Conservation (phyloP, 2,797 vertebrate genomes). For the Enteromius anoplus region DNA sequence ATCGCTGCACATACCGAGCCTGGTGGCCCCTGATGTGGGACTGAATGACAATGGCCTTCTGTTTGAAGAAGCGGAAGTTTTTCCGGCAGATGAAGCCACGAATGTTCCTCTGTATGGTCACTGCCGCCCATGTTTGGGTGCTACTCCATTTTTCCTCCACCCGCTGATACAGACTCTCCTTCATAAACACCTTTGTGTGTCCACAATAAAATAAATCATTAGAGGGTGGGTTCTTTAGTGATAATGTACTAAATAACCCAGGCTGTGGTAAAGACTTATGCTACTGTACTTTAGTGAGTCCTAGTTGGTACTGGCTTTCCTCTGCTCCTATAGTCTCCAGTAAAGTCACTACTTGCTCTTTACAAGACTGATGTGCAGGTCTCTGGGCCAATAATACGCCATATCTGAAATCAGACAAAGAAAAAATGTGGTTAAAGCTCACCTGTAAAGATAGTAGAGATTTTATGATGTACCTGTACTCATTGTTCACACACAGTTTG, state of each 20-base stretch:
- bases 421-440: neutral
- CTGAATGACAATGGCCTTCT: conserved; percentile 87
- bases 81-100: conserved; percentile 78
- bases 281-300: conserved; percentile 74
- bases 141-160: conserved; percentile 81
- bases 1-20: conserved; percentile 80
- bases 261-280: neutral
- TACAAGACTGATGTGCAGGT: conserved; percentile 58
- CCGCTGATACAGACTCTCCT: conserved; percentile 80
- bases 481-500: neutral
- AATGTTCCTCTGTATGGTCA: conserved; percentile 87
- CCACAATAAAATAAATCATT: neutral
- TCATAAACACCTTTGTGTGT: conserved; percentile 84
- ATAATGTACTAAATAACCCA: neutral
- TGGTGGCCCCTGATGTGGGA: conserved; percentile 89
- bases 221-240: conserved; percentile 6
- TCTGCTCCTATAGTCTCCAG: conserved; percentile 74
- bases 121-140: conserved; percentile 84
- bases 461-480: neutral
- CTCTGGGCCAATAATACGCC: conserved; percentile 71
- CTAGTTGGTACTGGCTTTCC: conserved; percentile 74
- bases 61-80: conserved; percentile 82
- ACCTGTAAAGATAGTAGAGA: neutral
- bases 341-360: conserved; percentile 72
- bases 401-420: conserved; percentile 71